Base-by-base conservation (phyloP, 2,797 vertebrate genomes). In the Xiphophorus birchmanni region DNA sequence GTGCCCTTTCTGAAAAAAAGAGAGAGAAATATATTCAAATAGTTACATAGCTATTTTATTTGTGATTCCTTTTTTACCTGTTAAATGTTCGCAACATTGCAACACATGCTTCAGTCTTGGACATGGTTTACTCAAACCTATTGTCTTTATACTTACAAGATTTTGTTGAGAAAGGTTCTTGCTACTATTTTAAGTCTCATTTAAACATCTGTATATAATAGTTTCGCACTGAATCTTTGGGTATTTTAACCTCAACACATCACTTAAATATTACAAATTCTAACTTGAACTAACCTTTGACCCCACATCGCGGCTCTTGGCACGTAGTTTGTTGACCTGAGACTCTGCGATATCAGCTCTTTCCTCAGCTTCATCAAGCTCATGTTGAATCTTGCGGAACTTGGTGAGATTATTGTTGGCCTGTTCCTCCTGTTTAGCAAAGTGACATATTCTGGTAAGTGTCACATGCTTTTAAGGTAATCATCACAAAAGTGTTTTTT, bases 331-430 rank as follows among this genome's bases (percentile, higher is more conserved):
- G 95, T 97, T 97, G 94, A 97, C 97, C 89, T 97, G 97, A 52
- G 96, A 96, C 92, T 97, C 97, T 0, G 97, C 96, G 0, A 97
- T 97, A 87, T 98, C 97, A 0, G 97, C 97, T 77, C 97, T 86
- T 47, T 98, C 97, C 85, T 97, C 96, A 0, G 97, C 97, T 85
- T 98, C 97, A n/a, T 98, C 97, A 58, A 98, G 94, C 87, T 98
- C 97, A 0, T 98, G 97, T 86, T 97, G 96, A 15, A 96, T 88
- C 88, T 97, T 98, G 18, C 97, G 96, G 95, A 96, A 97, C 91
- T 97, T 98, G 83, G 94, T 92, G 21, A 97, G 93, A 86, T 97
- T 95, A 86, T 82, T 92, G 89, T 97, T 97, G 86, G 97, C 93
- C 81, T 97, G 96, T 75, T 97, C 97, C 87, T 98, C 97, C 97